phyloP scores from a whole-genome alignment of 2,888 invertebrate genomes.

The Adela reaumurella region DNA sequence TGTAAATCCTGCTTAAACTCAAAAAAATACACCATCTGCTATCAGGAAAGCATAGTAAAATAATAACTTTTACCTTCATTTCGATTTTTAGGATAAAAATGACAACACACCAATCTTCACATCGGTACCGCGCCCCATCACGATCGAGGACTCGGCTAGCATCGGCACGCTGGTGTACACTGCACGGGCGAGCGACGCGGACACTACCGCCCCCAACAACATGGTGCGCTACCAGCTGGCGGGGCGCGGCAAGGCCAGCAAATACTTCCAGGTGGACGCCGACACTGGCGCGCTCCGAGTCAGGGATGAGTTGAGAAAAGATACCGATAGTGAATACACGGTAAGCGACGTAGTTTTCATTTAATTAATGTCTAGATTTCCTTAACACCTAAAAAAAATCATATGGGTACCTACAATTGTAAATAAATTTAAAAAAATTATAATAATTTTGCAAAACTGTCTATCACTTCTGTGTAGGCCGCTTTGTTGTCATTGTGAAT shows the following conservation, averaged over 20 bases:
- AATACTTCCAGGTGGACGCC: slow-evolving; percentile 85
- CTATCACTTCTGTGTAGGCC: too few species aligned
- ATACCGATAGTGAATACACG: slow-evolving; percentile 83
- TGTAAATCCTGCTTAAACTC: too few species aligned
- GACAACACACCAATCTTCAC: slow-evolving; percentile 87
- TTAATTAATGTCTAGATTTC: too few species aligned
- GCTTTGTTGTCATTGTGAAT: too few species aligned
- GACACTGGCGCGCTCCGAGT: slow-evolving; percentile 78
- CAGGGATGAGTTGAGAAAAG: slow-evolving; percentile 79
- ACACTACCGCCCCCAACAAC: slow-evolving; percentile 83
- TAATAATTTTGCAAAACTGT: background rate
- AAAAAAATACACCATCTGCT: too few species aligned
- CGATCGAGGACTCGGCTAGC: slow-evolving; percentile 77
- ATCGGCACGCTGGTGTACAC: slow-evolving; percentile 79
- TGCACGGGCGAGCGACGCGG: slow-evolving; percentile 76
- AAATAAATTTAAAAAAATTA: too few species aligned
- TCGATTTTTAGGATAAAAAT: slow-evolving; percentile 77
- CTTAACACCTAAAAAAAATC: too few species aligned
- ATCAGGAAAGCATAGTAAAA: too few species aligned
- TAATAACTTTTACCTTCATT: too few species aligned
- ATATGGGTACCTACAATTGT: too few species aligned
- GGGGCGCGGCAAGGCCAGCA: slow-evolving; percentile 75
- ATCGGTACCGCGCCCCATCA: slow-evolving; percentile 75
- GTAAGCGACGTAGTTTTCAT: too few species aligned
- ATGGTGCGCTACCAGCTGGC: slow-evolving; percentile 75